Evolutionary conservation across 53 echinoderm and acorn worm species (phyloP).

Genomic region (Patiria pectinifera): DNA sequence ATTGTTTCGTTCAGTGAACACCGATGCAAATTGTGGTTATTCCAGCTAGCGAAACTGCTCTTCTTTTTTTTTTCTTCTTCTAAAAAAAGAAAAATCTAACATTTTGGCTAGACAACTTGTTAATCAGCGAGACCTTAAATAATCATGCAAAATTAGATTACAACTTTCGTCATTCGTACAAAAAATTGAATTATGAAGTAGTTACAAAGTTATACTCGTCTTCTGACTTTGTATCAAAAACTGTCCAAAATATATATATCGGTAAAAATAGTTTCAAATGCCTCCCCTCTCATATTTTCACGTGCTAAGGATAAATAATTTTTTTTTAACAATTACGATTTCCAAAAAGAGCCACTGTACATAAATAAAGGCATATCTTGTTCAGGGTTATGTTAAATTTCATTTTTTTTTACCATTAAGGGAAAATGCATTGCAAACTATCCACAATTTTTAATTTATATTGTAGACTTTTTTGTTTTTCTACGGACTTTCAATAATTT

Average conservation of each 20-base stretch:
- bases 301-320: neutral
- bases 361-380: neutral
- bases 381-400: neutral
- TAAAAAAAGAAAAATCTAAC: neutral
- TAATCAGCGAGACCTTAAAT: neutral
- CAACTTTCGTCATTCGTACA: neutral
- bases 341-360: neutral
- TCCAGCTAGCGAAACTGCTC: neutral
- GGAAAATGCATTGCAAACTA: neutral
- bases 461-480: too few relatives aligned
- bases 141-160: neutral
- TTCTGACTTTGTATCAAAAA: slow-evolving; percentile 38
- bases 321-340: neutral
- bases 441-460: neutral
- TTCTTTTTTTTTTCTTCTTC: neutral
- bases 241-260: slow-evolving; percentile 46
- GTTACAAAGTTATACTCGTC: slow-evolving; percentile 1
- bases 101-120: neutral
- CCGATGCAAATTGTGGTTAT: too few relatives aligned
- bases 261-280: slow-evolving; percentile 32
- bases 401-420: too few relatives aligned
- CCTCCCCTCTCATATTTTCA: neutral
- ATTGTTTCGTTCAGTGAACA: too few relatives aligned
- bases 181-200: neutral
- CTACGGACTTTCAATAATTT: too few relatives aligned